Evolutionary conservation across 2,888 invertebrate species (phyloP), one percentile per base, ranked within the genome.

Genomic region (Gonocerus acuteangulatus): DNA sequence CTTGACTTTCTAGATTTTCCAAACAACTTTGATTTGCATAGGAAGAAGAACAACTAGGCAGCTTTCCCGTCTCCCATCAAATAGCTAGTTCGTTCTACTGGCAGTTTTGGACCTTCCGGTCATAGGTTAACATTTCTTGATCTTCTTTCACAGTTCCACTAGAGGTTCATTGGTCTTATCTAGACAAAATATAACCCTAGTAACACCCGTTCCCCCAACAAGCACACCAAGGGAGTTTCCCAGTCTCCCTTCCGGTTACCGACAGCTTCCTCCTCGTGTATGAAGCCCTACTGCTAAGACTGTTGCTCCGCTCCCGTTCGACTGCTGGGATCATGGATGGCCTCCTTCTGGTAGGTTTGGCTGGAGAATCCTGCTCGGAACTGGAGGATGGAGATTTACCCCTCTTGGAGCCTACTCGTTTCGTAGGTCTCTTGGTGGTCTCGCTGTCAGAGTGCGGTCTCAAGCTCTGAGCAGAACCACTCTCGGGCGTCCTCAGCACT

Each of bases 121-220:
- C n/a, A n/a, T n/a, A n/a, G n/a, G n/a, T n/a, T n/a, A n/a, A n/a
- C n/a, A n/a, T n/a, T n/a, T n/a, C n/a, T n/a, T n/a, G n/a, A n/a
- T n/a, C n/a, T n/a, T n/a, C n/a, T n/a, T n/a, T n/a, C n/a, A n/a
- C n/a, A n/a, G n/a, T n/a, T n/a, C n/a, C n/a, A n/a, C n/a, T n/a
- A n/a, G n/a, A n/a, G n/a, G n/a, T n/a, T n/a, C n/a, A n/a, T n/a
- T n/a, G n/a, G n/a, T n/a, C n/a, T n/a, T n/a, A n/a, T n/a, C n/a
- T n/a, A n/a, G n/a, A n/a, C n/a, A n/a, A n/a, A n/a, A n/a, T n/a
- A n/a, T n/a, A n/a, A n/a, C n/a, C n/a, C 22, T 51, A 67, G 19
- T 66, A 19, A 72, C 89, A 89, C 0, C 88, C 87, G 67, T 87
- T 87, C 0, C 89, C 88, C 88, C 88, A 89, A 68, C 89, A 89